Conservation (phyloP, 2,888 invertebrate species). For the Boloria euphrosyne region DNA sequence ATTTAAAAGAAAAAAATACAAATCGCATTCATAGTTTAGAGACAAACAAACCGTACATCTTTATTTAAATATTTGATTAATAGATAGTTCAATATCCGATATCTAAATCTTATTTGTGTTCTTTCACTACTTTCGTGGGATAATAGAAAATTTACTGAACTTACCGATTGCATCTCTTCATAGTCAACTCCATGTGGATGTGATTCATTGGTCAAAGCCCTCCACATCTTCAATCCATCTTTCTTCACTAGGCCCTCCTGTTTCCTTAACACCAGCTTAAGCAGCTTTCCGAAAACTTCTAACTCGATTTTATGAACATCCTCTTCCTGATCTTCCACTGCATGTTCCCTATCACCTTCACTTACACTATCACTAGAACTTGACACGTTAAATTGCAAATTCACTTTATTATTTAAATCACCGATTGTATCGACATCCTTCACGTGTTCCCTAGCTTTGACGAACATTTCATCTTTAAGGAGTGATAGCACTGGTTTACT, state of each 20-base stretch:
- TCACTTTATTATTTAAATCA: constrained; percentile 71
- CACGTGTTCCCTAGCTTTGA: constrained; percentile 62
- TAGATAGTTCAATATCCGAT: too few relatives aligned
- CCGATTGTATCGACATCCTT: constrained; percentile 73
- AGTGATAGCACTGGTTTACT: constrained; percentile 65
- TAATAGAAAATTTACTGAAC: constrained; percentile 47
- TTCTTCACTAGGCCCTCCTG: constrained; percentile 90
- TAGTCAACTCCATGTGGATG: constrained; percentile 90
- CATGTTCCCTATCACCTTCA: constrained; percentile 60
- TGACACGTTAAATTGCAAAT: constrained; percentile 65
- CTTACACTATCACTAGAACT: constrained; percentile 62
- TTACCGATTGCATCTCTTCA: constrained; percentile 88
- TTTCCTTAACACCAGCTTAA: constrained; percentile 88
- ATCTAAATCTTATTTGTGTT: too few relatives aligned
- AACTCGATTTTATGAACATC: constrained; percentile 86
- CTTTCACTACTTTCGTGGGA: neutral
- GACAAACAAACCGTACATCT: too few relatives aligned
- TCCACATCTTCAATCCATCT: constrained; percentile 91
- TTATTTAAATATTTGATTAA: too few relatives aligned
- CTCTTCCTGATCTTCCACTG: constrained; percentile 65
- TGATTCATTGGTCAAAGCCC: constrained; percentile 88
- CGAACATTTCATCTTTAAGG: constrained; percentile 74
- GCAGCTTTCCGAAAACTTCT: constrained; percentile 89
- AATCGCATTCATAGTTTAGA: too few relatives aligned
- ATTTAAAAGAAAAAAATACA: too few relatives aligned